Evolutionary conservation across 2,797 vertebrate species (phyloP).

Genomic region (Mus minutoides): DNA sequence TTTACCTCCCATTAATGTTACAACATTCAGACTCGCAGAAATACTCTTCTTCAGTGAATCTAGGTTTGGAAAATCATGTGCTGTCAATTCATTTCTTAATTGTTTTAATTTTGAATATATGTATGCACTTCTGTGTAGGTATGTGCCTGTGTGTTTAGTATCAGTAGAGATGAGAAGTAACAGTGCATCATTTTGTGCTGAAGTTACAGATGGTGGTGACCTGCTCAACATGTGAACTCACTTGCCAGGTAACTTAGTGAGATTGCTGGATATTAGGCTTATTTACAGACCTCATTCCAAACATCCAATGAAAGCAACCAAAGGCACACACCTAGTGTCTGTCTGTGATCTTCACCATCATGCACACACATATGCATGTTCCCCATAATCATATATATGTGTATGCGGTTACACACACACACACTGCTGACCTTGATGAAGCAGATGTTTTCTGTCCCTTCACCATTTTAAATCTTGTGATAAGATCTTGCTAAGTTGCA

Average conservation of each 20-base stretch:
- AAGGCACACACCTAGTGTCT: no score
- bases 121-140: background rate
- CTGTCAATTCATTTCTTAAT: constrained; percentile 6
- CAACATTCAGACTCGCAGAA: background rate
- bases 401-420: background rate
- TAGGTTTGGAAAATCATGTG: constrained; percentile 1
- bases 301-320: background rate
- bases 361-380: no score
- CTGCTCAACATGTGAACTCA: background rate
- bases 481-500: background rate
- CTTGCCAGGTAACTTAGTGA: background rate
- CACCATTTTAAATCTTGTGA: background rate
- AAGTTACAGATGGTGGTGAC: background rate
- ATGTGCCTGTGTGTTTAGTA: background rate
- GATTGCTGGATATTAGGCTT: background rate
- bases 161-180: background rate
- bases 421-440: background rate
- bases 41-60: background rate
- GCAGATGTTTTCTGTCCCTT: background rate
- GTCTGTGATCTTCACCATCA: background rate
- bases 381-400: no score
- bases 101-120: background rate
- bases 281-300: background rate
- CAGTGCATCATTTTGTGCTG: background rate
- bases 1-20: background rate